Conservation (phyloP, 2,113 vertebrate genomes). For the Glaucomys volans region DNA sequence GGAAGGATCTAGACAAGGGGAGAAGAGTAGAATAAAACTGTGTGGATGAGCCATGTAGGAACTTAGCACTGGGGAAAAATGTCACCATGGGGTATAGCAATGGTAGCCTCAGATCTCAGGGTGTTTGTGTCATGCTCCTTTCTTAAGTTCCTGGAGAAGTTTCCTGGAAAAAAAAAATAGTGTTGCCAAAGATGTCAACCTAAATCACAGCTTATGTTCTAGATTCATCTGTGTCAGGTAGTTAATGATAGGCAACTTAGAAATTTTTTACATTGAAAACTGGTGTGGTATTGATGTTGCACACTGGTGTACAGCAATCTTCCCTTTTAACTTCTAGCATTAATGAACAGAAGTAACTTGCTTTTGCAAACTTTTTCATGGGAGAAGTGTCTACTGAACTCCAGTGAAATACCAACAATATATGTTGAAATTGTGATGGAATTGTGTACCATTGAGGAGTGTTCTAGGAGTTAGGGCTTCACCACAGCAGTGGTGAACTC, state of each 20-base stretch:
- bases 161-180: background rate
- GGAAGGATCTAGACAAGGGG: background rate
- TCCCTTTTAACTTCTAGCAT: background rate
- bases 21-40: background rate
- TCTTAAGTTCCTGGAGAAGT: background rate
- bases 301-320: background rate
- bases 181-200: background rate
- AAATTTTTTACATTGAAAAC: background rate
- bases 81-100: rapidly evolving
- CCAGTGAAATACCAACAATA: background rate
- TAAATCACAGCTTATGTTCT: background rate
- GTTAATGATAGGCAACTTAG: background rate
- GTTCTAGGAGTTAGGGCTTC: background rate
- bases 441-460: rapidly evolving
- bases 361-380: background rate
- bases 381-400: background rate
- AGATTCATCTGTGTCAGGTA: background rate
- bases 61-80: background rate
- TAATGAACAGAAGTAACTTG: background rate
- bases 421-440: background rate
- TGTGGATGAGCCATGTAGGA: too few species aligned
- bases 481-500: background rate
- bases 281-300: background rate
- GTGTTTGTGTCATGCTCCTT: background rate
- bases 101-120: too few species aligned